Base-by-base conservation (phyloP, 2,797 vertebrate genomes). In the Thripadectes ignobilis region DNA sequence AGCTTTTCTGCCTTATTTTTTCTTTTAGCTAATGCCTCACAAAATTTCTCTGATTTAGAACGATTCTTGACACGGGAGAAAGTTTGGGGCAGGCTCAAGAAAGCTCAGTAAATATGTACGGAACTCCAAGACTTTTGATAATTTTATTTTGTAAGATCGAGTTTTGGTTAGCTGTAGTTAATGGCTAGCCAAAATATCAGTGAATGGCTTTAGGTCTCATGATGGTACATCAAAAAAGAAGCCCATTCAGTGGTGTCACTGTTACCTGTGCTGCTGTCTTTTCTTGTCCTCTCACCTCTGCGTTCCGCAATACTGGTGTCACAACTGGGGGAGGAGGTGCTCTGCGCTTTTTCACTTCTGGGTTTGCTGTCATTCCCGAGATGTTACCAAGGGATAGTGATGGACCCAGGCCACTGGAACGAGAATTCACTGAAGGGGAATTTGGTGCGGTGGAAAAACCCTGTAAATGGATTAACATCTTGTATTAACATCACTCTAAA, bases 311-410 rank as follows among this genome's bases (percentile, higher is more conserved):
- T 0, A 30, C 85, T 2, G 92, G 62, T 12, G 89, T 69, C 2
- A 45, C n/a, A 6, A 72, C 66, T 2, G 99, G 99, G 8, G 99
- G 98, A 57, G 97, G 98, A 15, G 99, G 99, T 18, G 99, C 99
- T 61, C 98, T 98, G 43, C 98, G 98, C 93, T 99, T 99, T 90
- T 99, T 99, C 74, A 98, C 95, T 76, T 99, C 98, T n/a, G 97
- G 95, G 59, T 98, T 98, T 76, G 98, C 97, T 5, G 98, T 97
- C 92, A 98, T 96, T 89, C 98, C 98, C 10, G 98, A 98, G 97
- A 99, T 97, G 97, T 98, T 99, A 94, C 98, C 98, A 76, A 98
- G 98, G 0, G 99, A 99, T 74, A 98, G 98, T 34, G 99, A 99
- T 39, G 99, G 98, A 41, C 98, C 98, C 96, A 99, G 93, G 29